Evolutionary conservation across 2,797 vertebrate genomes (phyloP).

Genomic region (Emydoidea blandingii): DNA sequence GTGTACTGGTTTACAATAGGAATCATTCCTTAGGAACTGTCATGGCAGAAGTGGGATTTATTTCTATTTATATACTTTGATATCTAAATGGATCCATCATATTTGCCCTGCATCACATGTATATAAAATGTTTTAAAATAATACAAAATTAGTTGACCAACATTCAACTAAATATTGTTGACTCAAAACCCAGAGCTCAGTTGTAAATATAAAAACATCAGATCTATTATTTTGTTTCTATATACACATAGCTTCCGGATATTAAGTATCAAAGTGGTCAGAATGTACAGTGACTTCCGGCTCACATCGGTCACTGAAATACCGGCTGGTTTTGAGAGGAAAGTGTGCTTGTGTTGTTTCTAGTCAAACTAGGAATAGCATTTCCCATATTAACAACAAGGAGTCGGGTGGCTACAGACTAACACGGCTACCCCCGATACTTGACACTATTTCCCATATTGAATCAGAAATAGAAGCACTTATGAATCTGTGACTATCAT

Average conservation of each 20-base stretch:
- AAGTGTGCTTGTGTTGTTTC: background rate
- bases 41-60: background rate
- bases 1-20: background rate
- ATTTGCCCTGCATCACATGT: background rate
- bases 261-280: background rate
- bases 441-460: background rate
- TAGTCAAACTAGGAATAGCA: background rate
- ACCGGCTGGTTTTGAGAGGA: background rate
- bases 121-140: background rate
- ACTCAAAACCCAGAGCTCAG: background rate
- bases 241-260: background rate
- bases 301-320: background rate
- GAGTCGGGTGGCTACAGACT: too few species aligned
- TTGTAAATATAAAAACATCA: background rate
- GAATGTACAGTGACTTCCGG: background rate
- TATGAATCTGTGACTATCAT: background rate
- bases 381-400: background rate
- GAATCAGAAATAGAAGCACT: background rate
- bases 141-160: background rate
- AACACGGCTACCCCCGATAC: too few species aligned
- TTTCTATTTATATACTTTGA: background rate
- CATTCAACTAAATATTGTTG: rapidly evolving
- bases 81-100: background rate
- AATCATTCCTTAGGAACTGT: background rate
- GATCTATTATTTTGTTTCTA: background rate